phyloP scores from a whole-genome alignment of 2,797 vertebrate genomes.

The Peromyscus eremicus region DNA sequence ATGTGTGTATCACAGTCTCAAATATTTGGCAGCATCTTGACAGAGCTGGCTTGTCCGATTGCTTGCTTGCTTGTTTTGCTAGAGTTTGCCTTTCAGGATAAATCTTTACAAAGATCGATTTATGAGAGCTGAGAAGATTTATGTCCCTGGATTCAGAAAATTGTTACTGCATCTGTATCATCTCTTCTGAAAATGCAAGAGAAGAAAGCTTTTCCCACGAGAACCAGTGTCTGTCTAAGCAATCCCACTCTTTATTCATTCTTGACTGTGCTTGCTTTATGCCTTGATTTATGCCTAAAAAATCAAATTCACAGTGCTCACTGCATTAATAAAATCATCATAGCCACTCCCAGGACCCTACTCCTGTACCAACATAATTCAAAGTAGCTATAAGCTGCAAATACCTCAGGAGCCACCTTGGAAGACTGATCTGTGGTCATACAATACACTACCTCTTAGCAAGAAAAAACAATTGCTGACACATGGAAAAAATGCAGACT shows the following conservation, averaged over 20 bases:
- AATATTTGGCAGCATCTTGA: background rate
- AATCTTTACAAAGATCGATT: background rate
- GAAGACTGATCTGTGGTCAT: background rate
- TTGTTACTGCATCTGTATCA: background rate
- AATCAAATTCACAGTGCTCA: conserved; percentile 7
- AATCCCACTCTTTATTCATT: background rate
- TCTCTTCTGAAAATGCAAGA: background rate
- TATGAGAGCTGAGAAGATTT: background rate
- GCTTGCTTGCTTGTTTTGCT: background rate
- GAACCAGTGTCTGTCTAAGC: background rate
- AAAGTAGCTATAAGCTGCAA: background rate
- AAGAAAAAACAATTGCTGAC: conserved; percentile 4
- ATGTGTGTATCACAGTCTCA: background rate
- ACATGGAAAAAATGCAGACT: conserved; percentile 13
- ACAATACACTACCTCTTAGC: background rate
- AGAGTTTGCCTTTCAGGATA: background rate
- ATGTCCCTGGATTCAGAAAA: background rate
- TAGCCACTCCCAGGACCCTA: background rate
- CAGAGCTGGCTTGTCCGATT: background rate
- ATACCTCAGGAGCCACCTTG: background rate
- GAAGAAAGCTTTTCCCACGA: background rate
- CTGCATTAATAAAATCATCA: conserved; percentile 20
- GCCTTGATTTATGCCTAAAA: background rate
- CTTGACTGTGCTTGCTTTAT: background rate
- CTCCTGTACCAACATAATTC: background rate